These are phyloP conservation scores for Trissolcus brochymenae DNA, from an alignment of 2,888 invertebrate species.

Conservation along the genomic window DNA sequence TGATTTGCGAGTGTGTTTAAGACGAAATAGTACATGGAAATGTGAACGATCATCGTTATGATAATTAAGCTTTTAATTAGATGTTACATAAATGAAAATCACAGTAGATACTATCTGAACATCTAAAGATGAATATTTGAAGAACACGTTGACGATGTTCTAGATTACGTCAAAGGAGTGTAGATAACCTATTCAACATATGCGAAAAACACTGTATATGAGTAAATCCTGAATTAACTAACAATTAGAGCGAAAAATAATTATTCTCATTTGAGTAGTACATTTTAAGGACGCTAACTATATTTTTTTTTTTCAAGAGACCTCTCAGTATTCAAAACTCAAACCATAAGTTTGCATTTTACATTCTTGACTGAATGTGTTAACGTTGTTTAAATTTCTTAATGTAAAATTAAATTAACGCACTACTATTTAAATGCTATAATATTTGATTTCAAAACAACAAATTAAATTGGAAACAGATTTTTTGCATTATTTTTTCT, in stretches of 20 bases:
- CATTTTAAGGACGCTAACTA: slow-evolving; percentile 1
- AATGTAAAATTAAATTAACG: too few relatives aligned
- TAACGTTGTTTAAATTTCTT: too few relatives aligned
- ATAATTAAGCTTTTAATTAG: slow-evolving; percentile 40
- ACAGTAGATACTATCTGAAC: slow-evolving; percentile 25
- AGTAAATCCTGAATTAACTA: not conserved
- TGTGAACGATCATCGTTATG: slow-evolving; percentile 29
- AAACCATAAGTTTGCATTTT: too few relatives aligned
- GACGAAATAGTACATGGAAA: slow-evolving; percentile 27
- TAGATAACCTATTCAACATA: slow-evolving; percentile 29
- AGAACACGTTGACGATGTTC: slow-evolving; percentile 29
- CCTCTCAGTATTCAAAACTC: too few relatives aligned
- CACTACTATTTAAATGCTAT: too few relatives aligned
- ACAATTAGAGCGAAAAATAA: too few relatives aligned
- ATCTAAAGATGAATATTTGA: slow-evolving; percentile 34
- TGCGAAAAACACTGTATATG: slow-evolving; percentile 19
- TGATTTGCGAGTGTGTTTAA: slow-evolving; percentile 13
- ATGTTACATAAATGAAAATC: slow-evolving; percentile 33
- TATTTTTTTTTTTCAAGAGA: too few relatives aligned
- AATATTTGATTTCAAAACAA: too few relatives aligned
- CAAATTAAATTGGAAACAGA: too few relatives aligned
- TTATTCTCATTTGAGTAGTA: too few relatives aligned
- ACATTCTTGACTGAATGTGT: too few relatives aligned
- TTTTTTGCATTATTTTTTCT: too few relatives aligned
- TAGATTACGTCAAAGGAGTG: slow-evolving; percentile 6